Evolutionary conservation across 2,888 invertebrate species (phyloP).

Genomic region (Athalia cordata): DNA sequence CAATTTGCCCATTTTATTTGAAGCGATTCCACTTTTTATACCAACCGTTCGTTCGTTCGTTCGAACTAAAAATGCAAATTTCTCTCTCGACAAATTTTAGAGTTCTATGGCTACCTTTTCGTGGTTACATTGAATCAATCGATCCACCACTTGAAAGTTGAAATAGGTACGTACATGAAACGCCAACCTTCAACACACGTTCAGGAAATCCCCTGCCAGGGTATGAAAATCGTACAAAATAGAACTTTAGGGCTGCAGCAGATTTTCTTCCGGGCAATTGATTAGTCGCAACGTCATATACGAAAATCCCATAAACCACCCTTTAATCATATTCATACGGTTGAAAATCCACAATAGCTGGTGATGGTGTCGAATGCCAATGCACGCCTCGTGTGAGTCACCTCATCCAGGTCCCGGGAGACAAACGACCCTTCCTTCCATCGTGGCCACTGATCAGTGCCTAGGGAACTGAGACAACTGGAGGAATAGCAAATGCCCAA

Average conservation of each 20-base stretch:
- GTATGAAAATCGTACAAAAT: background rate
- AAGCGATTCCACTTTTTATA: background rate
- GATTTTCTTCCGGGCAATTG: conserved; percentile 6
- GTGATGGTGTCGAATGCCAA: conserved; percentile 32
- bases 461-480: conserved; percentile 55
- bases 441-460: conserved; percentile 55
- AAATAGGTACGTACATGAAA: too few species aligned
- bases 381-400: conserved; percentile 34
- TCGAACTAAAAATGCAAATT: conserved; percentile 30
- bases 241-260: background rate
- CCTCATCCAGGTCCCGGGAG: conserved; percentile 30
- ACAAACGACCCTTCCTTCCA: conserved; percentile 20
- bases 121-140: too few species aligned
- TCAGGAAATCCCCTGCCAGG: too few species aligned
- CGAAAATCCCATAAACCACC: conserved; percentile 37
- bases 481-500: conserved; percentile 50
- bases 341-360: conserved; percentile 30
- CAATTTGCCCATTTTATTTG: conserved; percentile 26
- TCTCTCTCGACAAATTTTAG: conserved; percentile 7
- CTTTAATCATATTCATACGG: conserved; percentile 36
- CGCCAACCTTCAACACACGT: too few species aligned
- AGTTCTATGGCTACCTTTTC: background rate
- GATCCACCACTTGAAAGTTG: too few species aligned
- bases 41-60: too few species aligned
- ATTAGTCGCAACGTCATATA: background rate